phyloP scores from a whole-genome alignment of 2,797 vertebrate genomes.

The Pseudotriccus pelzelni region DNA sequence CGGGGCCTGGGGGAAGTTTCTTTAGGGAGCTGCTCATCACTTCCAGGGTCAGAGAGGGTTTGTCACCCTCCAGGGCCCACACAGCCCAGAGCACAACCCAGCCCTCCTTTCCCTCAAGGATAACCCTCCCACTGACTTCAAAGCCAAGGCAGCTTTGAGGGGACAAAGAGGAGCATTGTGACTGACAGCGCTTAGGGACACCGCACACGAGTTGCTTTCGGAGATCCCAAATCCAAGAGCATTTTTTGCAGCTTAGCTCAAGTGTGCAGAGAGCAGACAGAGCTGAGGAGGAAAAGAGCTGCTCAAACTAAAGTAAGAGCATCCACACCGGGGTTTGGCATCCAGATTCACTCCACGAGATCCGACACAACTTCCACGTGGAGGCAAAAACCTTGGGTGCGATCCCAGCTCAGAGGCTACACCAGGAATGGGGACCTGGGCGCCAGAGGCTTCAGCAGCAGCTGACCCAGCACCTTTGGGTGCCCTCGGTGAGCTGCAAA shows the following conservation, averaged over 20 bases:
- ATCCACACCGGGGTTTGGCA: background rate
- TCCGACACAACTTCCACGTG: background rate
- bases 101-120: background rate
- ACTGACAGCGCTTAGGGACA: background rate
- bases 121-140: background rate
- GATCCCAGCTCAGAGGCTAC: background rate
- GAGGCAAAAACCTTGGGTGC: accelerated
- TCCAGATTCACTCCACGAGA: background rate
- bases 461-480: background rate
- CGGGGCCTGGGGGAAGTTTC: background rate
- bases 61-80: background rate
- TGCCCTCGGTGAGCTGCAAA: background rate
- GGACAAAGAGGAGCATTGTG: background rate
- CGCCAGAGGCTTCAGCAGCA: background rate
- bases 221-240: background rate
- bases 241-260: background rate
- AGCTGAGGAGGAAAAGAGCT: background rate
- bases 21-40: background rate
- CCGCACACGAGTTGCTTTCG: accelerated
- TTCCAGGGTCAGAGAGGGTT: background rate
- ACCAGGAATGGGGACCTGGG: accelerated
- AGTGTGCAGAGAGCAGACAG: background rate
- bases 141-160: background rate
- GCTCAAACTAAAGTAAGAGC: background rate
- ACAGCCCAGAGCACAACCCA: background rate